These are phyloP conservation scores for Anser cygnoides DNA, from an alignment of 2,113 vertebrate genomes.

Conservation along the genomic window DNA sequence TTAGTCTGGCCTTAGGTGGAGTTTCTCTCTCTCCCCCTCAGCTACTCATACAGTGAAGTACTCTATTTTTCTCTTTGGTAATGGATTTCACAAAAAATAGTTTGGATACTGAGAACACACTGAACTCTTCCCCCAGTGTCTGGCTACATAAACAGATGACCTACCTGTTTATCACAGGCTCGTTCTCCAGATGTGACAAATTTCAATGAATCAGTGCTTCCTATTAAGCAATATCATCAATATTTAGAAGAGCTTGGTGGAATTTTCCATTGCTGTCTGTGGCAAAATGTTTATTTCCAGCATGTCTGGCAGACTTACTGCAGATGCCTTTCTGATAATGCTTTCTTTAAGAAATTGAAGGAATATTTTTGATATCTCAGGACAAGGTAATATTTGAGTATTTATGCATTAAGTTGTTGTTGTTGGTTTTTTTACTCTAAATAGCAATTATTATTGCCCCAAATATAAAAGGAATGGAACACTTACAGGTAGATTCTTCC, in stretches of 20 bases:
- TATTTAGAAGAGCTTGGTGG: background rate
- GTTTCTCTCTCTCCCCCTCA: background rate
- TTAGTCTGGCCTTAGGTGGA: background rate
- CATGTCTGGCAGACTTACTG: background rate
- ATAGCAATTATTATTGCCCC: background rate
- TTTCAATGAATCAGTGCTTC: slow-evolving; percentile 10
- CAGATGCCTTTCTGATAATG: background rate
- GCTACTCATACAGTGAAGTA: background rate
- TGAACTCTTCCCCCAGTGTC: background rate
- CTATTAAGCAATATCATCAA: background rate
- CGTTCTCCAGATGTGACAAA: background rate
- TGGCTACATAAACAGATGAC: background rate
- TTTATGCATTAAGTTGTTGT: background rate
- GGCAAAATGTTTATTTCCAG: background rate
- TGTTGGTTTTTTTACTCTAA: background rate
- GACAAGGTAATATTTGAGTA: background rate
- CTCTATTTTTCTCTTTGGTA: slow-evolving; percentile 10
- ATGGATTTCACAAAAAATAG: background rate
- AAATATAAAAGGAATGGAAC: background rate
- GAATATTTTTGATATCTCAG: background rate
- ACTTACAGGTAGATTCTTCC: background rate
- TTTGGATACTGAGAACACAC: background rate
- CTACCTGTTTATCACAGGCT: slow-evolving; percentile 13
- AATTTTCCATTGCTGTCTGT: background rate
- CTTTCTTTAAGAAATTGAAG: background rate